phyloP scores from a whole-genome alignment of 2,113 vertebrate species.

The Sterna hirundo region DNA sequence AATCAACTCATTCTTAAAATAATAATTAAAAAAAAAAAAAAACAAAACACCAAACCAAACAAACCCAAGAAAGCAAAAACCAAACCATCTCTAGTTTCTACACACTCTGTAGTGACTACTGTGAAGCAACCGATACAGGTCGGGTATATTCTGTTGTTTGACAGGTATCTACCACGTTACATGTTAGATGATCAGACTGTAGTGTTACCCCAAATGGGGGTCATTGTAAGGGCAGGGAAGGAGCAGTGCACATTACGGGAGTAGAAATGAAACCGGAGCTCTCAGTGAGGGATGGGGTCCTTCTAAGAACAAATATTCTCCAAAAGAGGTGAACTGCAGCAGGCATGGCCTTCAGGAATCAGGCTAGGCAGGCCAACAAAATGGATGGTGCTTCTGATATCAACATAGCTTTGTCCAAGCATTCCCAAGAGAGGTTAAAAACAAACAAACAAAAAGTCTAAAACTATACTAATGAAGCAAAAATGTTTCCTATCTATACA shows the following conservation, averaged over 20 bases:
- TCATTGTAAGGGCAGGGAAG: conserved; percentile 65
- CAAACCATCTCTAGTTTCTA: conserved; percentile 69
- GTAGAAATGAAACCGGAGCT: conserved; percentile 72
- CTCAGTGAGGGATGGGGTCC: conserved; percentile 62
- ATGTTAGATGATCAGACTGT: conserved; percentile 78
- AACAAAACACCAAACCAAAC: not conserved
- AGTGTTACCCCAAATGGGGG: conserved; percentile 70
- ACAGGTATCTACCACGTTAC: conserved; percentile 75
- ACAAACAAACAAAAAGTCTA: conserved; percentile 67
- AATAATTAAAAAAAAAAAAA: conserved; percentile 32
- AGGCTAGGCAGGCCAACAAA: conserved; percentile 83
- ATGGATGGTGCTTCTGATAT: conserved; percentile 78
- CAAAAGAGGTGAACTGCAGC: conserved; percentile 64
- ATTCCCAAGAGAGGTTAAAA: conserved; percentile 83
- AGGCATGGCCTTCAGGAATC: conserved; percentile 62
- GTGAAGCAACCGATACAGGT: conserved; percentile 71
- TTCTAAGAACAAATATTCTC: conserved; percentile 74
- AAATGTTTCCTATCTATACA: conserved; percentile 84
- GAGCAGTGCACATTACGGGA: conserved; percentile 60
- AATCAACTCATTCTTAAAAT: conserved; percentile 73
- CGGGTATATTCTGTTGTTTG: conserved; percentile 73
- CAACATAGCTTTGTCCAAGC: conserved; percentile 86
- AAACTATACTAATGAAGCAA: conserved; percentile 88
- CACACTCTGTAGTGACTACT: conserved; percentile 72
- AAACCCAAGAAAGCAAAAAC: conserved; percentile 32